These are phyloP conservation scores for Pristionchus pacificus DNA, from an alignment of 1,140 invertebrate species.

Conservation along the genomic window DNA sequence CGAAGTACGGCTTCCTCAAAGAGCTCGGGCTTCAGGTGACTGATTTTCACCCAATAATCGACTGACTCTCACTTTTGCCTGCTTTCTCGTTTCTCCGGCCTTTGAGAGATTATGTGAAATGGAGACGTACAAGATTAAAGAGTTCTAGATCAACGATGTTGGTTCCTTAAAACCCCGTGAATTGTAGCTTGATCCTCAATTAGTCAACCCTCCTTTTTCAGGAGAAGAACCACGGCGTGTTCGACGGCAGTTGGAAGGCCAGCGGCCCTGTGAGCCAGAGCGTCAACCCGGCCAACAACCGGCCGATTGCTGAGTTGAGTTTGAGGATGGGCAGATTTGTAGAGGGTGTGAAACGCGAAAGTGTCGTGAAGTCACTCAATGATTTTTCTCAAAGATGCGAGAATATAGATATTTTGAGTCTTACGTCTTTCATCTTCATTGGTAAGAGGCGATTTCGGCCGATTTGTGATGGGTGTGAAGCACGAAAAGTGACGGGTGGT, in stretches of 20 bases:
- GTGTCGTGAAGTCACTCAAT: too few relatives aligned
- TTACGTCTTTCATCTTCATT: too few relatives aligned
- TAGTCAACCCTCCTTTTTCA: not conserved
- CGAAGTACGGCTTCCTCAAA: conserved; percentile 50
- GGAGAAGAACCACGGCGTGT: too few relatives aligned
- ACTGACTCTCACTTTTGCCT: too few relatives aligned
- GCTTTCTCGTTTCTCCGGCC: too few relatives aligned
- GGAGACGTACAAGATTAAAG: not conserved
- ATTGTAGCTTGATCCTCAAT: not conserved
- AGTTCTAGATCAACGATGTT: not conserved
- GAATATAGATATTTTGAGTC: too few relatives aligned
- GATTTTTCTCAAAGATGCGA: too few relatives aligned
- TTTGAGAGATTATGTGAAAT: not conserved
- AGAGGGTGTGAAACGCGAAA: not conserved
- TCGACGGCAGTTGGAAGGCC: conserved; percentile 45
- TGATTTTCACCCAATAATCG: too few relatives aligned
- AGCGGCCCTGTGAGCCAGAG: conserved; percentile 33
- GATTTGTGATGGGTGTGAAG: too few relatives aligned
- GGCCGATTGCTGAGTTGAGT: conserved; percentile 49
- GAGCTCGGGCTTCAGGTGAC: conserved; percentile 52
- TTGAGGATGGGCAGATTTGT: too few relatives aligned
- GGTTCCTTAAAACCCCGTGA: not conserved
- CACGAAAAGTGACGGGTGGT: too few relatives aligned
- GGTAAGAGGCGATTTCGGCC: too few relatives aligned
- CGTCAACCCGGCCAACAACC: conserved; percentile 48